Conservation (phyloP, 2,113 vertebrate genomes). For the Bolborhynchus lineola region DNA sequence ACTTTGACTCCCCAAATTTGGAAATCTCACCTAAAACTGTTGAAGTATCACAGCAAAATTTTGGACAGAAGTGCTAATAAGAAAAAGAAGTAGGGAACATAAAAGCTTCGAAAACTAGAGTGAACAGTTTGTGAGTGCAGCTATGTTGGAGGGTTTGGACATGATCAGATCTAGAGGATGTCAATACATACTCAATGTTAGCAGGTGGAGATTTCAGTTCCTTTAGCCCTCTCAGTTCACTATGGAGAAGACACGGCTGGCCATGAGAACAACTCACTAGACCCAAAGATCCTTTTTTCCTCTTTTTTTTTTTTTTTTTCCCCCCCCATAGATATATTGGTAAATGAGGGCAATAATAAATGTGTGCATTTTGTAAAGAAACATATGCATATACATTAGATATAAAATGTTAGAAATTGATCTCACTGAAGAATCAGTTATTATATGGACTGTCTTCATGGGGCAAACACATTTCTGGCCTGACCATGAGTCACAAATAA, state of each 20-base stretch:
- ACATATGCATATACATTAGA: neutral
- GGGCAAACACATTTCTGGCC: neutral
- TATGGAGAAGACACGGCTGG: neutral
- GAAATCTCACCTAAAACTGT: neutral
- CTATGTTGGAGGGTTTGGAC: neutral
- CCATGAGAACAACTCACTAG: neutral
- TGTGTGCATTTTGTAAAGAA: neutral
- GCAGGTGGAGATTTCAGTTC: neutral
- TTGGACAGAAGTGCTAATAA: neutral
- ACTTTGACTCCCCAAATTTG: neutral
- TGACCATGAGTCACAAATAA: neutral
- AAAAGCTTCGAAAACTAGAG: neutral
- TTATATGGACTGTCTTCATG: neutral
- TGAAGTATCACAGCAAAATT: neutral
- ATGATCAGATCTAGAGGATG: neutral
- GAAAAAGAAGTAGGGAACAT: neutral
- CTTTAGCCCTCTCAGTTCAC: neutral
- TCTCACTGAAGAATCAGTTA: neutral
- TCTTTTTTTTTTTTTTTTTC: neutral
- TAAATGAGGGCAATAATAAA: neutral
- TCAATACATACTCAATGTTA: neutral
- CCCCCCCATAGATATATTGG: too few species aligned
- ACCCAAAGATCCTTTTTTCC: neutral
- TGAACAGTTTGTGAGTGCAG: neutral
- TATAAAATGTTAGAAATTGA: neutral